Conservation (phyloP, 2,797 vertebrate species). For the Eupleurogrammus muticus region DNA sequence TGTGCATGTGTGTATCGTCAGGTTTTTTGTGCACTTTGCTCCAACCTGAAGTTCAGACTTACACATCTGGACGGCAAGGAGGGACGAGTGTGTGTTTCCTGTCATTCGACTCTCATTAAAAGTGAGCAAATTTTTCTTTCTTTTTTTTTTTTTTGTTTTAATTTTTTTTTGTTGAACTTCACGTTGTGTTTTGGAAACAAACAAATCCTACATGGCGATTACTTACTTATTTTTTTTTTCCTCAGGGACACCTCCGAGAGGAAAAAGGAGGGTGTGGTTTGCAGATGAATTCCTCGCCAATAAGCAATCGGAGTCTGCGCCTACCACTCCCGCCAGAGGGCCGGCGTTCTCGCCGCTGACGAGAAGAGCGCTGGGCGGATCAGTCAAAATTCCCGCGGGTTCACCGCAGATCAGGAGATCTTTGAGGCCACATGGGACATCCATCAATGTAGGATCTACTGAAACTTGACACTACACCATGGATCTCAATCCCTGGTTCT, state of each 20-base stretch:
- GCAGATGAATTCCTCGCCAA: conserved; percentile 93
- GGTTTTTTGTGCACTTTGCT: conserved; percentile 97
- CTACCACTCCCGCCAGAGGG: conserved; percentile 89
- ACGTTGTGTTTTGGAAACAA: background rate
- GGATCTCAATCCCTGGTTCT: too few species aligned
- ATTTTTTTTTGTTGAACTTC: too few species aligned
- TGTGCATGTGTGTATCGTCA: conserved; percentile 66
- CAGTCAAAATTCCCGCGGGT: conserved; percentile 74
- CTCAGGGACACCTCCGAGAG: conserved; percentile 88
- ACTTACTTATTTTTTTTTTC: background rate
- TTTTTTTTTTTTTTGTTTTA: background rate
- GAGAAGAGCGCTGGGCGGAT: conserved; percentile 57
- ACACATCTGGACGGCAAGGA: conserved; percentile 97
- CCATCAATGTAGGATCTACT: conserved; percentile 59
- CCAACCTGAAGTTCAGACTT: conserved; percentile 94
- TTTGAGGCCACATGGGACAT: conserved; percentile 43
- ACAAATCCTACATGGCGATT: background rate
- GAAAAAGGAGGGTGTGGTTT: conserved; percentile 98
- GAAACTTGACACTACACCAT: background rate
- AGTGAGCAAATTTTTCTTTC: conserved; percentile 81
- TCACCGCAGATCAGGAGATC: conserved; percentile 85
- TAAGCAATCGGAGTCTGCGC: conserved; percentile 93
- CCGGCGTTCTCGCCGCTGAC: conserved; percentile 86
- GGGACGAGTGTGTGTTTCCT: conserved; percentile 96
- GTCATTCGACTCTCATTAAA: conserved; percentile 94